Evolutionary conservation across 2,888 invertebrate genomes (phyloP).

Genomic region (Byasa hedistus): DNA sequence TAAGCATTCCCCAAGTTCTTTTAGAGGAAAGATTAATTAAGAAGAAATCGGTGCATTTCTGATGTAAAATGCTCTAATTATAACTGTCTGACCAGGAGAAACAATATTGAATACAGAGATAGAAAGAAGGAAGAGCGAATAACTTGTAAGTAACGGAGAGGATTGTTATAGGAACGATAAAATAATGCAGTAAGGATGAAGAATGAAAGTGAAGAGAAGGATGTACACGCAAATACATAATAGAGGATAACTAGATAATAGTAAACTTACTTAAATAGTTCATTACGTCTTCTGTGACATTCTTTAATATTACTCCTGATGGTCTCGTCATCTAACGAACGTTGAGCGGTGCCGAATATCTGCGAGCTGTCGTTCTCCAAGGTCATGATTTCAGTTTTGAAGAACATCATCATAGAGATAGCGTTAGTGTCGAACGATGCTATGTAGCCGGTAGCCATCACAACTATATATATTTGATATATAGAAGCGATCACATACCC

Average conservation of each 20-base stretch:
- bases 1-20: neutral
- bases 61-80: no score
- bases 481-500: conserved; percentile 51
- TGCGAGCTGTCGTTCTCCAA: conserved; percentile 49
- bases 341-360: conserved; percentile 45
- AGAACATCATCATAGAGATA: conserved; percentile 61
- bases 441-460: conserved; percentile 59
- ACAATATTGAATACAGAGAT: no score
- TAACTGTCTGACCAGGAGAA: no score
- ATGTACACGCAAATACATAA: no score
- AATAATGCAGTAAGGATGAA: no score
- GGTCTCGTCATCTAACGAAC: conserved; percentile 33
- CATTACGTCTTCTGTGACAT: conserved; percentile 52
- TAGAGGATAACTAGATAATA: no score
- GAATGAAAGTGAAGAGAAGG: no score
- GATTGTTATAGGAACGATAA: no score
- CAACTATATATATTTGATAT: conserved; percentile 51
- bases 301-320: conserved; percentile 43
- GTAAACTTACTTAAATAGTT: conserved; percentile 58
- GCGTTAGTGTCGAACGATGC: conserved; percentile 58
- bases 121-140: no score
- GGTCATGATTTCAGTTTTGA: conserved; percentile 54
- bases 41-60: no score
- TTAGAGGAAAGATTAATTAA: neutral
- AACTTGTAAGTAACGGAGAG: no score